Conservation (phyloP, 2,888 invertebrate genomes). For the Dolichopus griseipennis region DNA sequence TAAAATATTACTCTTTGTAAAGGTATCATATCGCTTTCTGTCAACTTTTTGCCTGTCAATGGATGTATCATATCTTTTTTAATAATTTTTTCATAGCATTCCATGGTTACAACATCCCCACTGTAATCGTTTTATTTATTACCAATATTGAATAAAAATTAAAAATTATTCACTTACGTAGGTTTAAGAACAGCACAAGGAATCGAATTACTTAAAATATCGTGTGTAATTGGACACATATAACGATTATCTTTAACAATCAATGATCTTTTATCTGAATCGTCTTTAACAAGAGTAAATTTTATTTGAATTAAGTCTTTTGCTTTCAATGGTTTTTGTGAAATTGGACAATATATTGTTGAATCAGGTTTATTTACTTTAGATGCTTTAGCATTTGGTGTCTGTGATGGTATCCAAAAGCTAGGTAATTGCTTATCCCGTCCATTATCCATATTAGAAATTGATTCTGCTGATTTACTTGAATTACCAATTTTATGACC, state of each 20-base stretch:
- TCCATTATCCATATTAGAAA: slow-evolving; percentile 73
- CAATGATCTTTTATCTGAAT: slow-evolving; percentile 74
- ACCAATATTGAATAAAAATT: slow-evolving; percentile 28
- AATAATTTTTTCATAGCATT: slow-evolving; percentile 92
- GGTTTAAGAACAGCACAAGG: slow-evolving; percentile 87
- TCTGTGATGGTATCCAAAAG: slow-evolving; percentile 93
- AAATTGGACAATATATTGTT: slow-evolving; percentile 70
- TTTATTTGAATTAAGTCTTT: slow-evolving; percentile 90
- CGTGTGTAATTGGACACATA: slow-evolving; percentile 96
- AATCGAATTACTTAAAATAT: slow-evolving; percentile 87
- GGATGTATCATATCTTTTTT: slow-evolving; percentile 97
- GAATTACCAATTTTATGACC: not conserved
- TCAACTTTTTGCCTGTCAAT: slow-evolving; percentile 70
- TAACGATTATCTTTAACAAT: slow-evolving; percentile 87
- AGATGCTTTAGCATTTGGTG: slow-evolving; percentile 69
- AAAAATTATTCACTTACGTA: slow-evolving; percentile 50
- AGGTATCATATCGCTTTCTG: slow-evolving; percentile 84
- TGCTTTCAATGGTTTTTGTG: slow-evolving; percentile 72
- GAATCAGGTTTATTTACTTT: slow-evolving; percentile 61
- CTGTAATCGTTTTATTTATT: slow-evolving; percentile 46
- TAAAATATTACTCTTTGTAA: slow-evolving; percentile 63
- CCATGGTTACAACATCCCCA: slow-evolving; percentile 90
- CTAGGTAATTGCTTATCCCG: slow-evolving; percentile 78
- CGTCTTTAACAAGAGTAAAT: slow-evolving; percentile 84
- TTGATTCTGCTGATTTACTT: slow-evolving; percentile 37